Percentiles rank a stretch among this genome's conserved stretches.
These are phyloP conservation scores for Andrena fulva DNA, from an alignment of 2,888 invertebrate species.

Conservation along the genomic window DNA sequence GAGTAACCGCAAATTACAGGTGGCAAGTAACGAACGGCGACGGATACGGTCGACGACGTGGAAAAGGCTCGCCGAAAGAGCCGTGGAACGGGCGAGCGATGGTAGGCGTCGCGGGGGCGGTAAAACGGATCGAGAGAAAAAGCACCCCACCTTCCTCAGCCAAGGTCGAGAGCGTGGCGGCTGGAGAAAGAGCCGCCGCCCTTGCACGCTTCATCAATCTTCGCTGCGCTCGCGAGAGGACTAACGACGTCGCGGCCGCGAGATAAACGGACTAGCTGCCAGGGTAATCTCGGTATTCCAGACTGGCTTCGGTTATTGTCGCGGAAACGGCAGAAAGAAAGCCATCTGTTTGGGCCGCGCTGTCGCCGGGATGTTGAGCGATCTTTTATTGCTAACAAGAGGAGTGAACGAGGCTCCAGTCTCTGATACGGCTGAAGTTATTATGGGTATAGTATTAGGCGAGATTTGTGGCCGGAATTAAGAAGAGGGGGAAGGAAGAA, in stretches of 20 bases:
- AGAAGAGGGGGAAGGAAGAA: no score
- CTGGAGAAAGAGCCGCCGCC: conserved; percentile 42
- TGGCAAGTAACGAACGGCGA: conserved; percentile 48
- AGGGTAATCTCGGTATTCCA: conserved; percentile 67
- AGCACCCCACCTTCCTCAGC: not conserved
- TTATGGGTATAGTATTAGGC: no score
- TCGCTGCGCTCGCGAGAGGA: conserved; percentile 67
- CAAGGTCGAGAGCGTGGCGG: conserved; percentile 1
- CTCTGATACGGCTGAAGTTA: no score
- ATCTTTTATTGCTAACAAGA: conserved; percentile 15
- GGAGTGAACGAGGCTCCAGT: no score
- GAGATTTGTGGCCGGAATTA: no score
- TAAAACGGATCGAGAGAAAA: conserved; percentile 39
- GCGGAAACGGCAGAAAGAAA: conserved; percentile 33
- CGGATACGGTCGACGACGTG: conserved; percentile 33
- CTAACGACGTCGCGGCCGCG: conserved; percentile 68
- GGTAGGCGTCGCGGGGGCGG: not conserved
- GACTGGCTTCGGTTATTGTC: conserved; percentile 62
- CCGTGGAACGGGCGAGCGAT: conserved; percentile 16
- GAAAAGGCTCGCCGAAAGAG: conserved; percentile 43
- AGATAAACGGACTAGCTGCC: conserved; percentile 68
- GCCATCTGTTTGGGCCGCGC: conserved; percentile 33
- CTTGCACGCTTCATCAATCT: conserved; percentile 73
- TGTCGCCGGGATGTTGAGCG: conserved; percentile 38
- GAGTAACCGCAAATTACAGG: conserved; percentile 61